These are phyloP conservation scores for Zaprionus nigranus DNA, from an alignment of 1,140 invertebrate species.

Conservation along the genomic window DNA sequence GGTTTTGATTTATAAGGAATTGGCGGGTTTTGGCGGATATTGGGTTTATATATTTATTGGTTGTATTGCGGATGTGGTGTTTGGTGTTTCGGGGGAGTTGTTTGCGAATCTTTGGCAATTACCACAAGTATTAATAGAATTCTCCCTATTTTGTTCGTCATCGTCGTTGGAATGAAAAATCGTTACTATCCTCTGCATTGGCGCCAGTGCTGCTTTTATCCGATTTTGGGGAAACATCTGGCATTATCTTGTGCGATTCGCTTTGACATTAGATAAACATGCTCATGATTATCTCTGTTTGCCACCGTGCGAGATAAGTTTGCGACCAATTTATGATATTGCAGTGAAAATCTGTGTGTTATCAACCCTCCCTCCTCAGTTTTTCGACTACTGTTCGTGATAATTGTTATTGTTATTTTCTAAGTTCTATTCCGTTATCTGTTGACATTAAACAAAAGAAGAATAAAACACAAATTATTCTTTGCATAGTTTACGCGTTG, in stretches of 20 bases:
- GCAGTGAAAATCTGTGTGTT: constrained; percentile 48
- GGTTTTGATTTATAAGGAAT: not conserved
- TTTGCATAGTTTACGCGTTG: not conserved
- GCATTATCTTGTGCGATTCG: constrained; percentile 41
- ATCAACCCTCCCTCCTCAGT: constrained; percentile 10
- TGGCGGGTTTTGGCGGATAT: constrained; percentile 4
- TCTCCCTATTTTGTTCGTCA: constrained; percentile 72
- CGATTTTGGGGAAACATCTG: constrained; percentile 45
- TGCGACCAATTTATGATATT: constrained; percentile 76
- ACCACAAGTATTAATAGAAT: constrained; percentile 71
- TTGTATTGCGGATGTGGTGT: not conserved
- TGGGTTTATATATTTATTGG: not conserved
- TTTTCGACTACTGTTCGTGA: constrained; percentile 25
- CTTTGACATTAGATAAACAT: constrained; percentile 65
- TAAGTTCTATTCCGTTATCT: not conserved
- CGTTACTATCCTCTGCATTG: constrained; percentile 69
- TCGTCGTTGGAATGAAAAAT: constrained; percentile 68
- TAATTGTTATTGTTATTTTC: constrained; percentile 24
- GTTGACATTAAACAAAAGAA: constrained; percentile 29
- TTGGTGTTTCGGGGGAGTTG: not conserved
- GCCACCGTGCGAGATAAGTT: constrained; percentile 52
- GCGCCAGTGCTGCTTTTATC: constrained; percentile 47
- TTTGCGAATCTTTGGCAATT: constrained; percentile 48
- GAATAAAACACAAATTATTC: constrained; percentile 3
- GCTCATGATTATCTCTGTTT: constrained; percentile 68